phyloP scores from a whole-genome alignment of 1,140 invertebrate genomes.

The Drosophila insularis region DNA sequence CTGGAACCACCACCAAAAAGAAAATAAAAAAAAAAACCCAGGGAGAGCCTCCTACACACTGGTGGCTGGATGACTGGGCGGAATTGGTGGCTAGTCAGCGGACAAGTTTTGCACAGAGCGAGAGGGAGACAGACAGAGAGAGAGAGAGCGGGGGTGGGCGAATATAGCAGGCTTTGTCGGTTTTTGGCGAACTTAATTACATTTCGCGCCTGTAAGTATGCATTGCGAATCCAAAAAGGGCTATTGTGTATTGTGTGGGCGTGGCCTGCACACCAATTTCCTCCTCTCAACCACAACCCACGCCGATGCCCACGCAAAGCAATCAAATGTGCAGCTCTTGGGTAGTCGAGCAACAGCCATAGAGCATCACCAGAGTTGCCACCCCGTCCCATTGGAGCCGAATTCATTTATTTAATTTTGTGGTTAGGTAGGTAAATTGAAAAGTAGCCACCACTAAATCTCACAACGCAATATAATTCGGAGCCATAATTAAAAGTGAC shows the following conservation, averaged over 20 bases:
- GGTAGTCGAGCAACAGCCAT: no score
- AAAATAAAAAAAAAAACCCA: slow-evolving; percentile 2
- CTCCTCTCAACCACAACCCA: slow-evolving; percentile 30
- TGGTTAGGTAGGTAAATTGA: slow-evolving; percentile 48
- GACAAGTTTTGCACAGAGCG: neutral
- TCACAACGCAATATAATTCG: slow-evolving; percentile 7
- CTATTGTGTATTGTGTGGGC: slow-evolving; percentile 30
- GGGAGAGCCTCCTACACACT: neutral
- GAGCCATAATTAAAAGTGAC: slow-evolving; percentile 34
- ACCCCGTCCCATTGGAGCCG: slow-evolving; percentile 2
- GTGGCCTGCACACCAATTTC: slow-evolving; percentile 17
- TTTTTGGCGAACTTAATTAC: slow-evolving; percentile 76
- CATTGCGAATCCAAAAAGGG: slow-evolving; percentile 41
- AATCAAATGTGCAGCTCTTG: slow-evolving; percentile 30
- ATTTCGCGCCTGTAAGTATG: slow-evolving; percentile 77
- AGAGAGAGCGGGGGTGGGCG: slow-evolving; percentile 10
- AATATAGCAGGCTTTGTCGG: slow-evolving; percentile 31
- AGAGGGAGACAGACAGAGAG: neutral
- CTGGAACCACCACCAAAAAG: neutral
- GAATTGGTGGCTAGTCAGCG: neutral
- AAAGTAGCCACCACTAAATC: slow-evolving; percentile 48
- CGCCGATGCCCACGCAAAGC: slow-evolving; percentile 43
- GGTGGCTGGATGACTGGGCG: no score
- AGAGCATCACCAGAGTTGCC: neutral
- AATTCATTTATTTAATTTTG: slow-evolving; percentile 57